Conservation (phyloP, 2,888 invertebrate species). For the Erebia epiphron region DNA sequence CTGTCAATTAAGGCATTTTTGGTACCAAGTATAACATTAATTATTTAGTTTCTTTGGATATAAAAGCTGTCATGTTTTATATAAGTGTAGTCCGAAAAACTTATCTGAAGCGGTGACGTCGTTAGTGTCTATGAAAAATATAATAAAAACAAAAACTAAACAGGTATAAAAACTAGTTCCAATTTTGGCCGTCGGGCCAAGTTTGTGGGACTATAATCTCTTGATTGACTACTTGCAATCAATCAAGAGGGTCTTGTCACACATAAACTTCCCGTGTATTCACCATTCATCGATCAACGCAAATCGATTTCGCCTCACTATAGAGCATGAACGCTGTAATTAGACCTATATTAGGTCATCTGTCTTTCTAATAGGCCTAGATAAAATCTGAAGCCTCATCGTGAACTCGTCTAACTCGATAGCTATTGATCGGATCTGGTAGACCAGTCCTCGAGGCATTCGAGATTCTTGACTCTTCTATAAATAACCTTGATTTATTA, state of each 20-base stretch:
- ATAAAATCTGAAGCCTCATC: conserved; percentile 41
- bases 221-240: background rate
- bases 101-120: no score
- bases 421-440: conserved; percentile 39
- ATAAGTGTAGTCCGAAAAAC: no score
- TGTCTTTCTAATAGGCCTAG: conserved; percentile 40
- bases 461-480: conserved; percentile 34
- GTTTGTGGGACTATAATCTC: no score
- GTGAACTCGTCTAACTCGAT: conserved; percentile 33
- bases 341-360: conserved; percentile 39
- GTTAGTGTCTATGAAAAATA: no score
- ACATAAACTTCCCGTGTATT: background rate
- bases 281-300: conserved; percentile 27
- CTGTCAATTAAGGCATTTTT: no score
- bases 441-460: conserved; percentile 31
- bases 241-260: background rate
- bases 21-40: no score
- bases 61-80: no score
- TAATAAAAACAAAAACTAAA: no score
- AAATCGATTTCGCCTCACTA: conserved; percentile 33
- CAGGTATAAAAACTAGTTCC: no score
- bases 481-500: conserved; percentile 38
- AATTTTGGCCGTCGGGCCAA: no score
- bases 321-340: conserved; percentile 33
- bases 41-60: no score